phyloP scores from a whole-genome alignment of 2,797 vertebrate genomes.

The Vespertilio murinus region DNA sequence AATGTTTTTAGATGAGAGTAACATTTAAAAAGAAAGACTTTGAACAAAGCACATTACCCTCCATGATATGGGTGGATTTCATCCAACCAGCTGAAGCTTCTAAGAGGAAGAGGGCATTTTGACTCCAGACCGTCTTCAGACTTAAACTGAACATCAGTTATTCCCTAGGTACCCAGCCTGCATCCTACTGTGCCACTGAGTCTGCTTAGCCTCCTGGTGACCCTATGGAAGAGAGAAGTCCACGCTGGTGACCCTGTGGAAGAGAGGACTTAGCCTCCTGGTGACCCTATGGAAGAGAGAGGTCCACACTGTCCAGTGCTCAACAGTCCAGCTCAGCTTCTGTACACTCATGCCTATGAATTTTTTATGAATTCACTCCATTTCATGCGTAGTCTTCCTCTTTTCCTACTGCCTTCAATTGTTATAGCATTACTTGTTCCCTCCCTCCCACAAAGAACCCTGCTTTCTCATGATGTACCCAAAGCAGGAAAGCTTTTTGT shows the following conservation, averaged over 20 bases:
- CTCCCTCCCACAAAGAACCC: neutral
- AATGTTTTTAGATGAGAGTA: neutral
- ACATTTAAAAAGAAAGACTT: neutral
- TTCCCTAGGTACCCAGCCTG: neutral
- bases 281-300: neutral
- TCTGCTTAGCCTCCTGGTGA: neutral
- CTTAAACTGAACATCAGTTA: neutral
- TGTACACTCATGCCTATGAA: neutral
- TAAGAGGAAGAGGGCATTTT: neutral
- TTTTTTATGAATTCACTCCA: neutral
- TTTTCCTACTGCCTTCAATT: neutral
- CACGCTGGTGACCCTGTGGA: neutral
- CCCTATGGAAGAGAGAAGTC: neutral
- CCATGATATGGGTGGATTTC: neutral
- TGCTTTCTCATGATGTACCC: neutral
- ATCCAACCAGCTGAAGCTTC: neutral
- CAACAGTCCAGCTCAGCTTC: neutral
- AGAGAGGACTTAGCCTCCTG: neutral
- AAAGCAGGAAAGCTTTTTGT: neutral
- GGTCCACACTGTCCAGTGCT: neutral
- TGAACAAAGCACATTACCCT: neutral
- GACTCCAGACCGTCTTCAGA: neutral
- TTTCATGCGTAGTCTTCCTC: neutral
- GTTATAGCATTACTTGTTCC: neutral
- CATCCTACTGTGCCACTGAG: neutral